Percentiles rank a stretch among this genome's conserved stretches.
These are phyloP conservation scores for Andrena hattorfiana DNA, from an alignment of 2,888 invertebrate genomes.

Conservation along the genomic window DNA sequence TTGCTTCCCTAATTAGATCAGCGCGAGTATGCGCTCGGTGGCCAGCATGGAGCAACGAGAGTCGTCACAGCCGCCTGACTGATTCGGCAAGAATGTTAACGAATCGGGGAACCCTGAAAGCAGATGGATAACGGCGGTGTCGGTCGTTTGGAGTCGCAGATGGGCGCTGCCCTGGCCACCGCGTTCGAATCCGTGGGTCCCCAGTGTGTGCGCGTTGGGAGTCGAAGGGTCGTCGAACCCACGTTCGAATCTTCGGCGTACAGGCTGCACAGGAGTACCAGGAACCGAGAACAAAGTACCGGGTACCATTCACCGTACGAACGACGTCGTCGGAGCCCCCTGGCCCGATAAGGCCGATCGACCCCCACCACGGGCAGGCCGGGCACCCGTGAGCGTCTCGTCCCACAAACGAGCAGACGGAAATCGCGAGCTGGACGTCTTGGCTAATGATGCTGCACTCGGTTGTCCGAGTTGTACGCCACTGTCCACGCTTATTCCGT, in stretches of 20 bases:
- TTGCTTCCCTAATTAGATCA: neutral
- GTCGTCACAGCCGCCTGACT: neutral
- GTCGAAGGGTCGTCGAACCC: constrained; percentile 67
- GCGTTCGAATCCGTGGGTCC: constrained; percentile 51
- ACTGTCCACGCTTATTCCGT: constrained; percentile 31
- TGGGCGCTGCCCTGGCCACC: constrained; percentile 64
- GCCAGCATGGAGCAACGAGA: constrained; percentile 1
- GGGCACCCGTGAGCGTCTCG: constrained; percentile 54
- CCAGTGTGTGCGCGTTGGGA: constrained; percentile 28
- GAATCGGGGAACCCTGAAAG: constrained; percentile 78
- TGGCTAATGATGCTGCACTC: constrained; percentile 65
- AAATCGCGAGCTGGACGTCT: constrained; percentile 63
- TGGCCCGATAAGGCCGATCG: constrained; percentile 62
- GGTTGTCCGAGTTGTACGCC: constrained; percentile 42
- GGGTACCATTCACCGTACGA: constrained; percentile 65
- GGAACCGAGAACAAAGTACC: constrained; percentile 74
- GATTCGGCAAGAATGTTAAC: constrained; percentile 82
- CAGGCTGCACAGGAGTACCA: constrained; percentile 52
- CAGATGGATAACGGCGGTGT: constrained; percentile 77
- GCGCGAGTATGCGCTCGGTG: neutral
- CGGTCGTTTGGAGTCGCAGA: constrained; percentile 52
- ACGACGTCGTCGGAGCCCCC: constrained; percentile 54
- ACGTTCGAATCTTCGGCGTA: constrained; percentile 65
- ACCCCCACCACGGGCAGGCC: constrained; percentile 51
- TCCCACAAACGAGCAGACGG: constrained; percentile 66